Evolutionary conservation across 2,797 vertebrate species (phyloP).

Genomic region (Anguilla obscura): DNA sequence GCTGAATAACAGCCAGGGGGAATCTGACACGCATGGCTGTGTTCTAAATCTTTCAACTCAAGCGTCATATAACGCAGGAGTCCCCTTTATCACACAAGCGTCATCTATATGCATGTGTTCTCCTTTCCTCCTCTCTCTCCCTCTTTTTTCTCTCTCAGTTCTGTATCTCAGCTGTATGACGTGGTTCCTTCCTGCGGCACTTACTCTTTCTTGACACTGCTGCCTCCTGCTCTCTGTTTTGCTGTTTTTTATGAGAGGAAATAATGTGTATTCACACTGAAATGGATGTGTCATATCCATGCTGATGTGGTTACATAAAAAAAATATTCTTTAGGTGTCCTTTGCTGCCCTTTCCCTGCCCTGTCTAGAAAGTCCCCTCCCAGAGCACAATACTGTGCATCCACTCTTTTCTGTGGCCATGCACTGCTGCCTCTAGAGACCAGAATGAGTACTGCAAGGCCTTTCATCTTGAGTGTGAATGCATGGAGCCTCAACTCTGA

Average conservation of each 20-base stretch:
- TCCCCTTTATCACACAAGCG: not conserved
- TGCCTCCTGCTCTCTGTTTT: not conserved
- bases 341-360: not conserved
- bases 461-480: not conserved
- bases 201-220: not conserved
- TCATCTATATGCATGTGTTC: constrained; percentile 18
- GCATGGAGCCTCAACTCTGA: not conserved
- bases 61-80: not conserved
- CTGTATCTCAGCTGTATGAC: not conserved
- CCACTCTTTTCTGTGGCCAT: not conserved
- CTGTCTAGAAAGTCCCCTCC: not conserved
- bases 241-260: not conserved
- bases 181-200: not conserved
- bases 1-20: not conserved
- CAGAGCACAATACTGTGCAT: not conserved
- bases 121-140: not conserved
- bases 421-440: not conserved
- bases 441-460: not conserved
- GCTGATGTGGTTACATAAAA: not conserved
- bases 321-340: not conserved
- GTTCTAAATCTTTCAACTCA: constrained; percentile 30
- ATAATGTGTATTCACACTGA: not conserved
- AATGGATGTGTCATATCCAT: not conserved
- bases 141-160: not conserved
- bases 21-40: constrained; percentile 1